Evolutionary conservation across 2,888 invertebrate species (phyloP), one percentile per base, ranked within the genome.

Genomic region (Leptopilina myrica): DNA sequence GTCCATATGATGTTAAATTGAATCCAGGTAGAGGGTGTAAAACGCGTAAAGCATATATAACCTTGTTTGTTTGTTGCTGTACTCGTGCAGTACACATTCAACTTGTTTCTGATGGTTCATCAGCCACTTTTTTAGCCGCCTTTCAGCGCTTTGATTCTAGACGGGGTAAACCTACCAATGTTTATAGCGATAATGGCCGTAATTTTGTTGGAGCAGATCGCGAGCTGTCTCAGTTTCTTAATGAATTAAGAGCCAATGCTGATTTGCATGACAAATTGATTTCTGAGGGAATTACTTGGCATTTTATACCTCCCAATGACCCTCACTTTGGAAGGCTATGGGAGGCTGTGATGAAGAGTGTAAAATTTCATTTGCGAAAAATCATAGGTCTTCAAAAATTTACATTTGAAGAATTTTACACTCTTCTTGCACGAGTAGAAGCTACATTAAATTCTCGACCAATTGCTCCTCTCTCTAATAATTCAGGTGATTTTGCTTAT

Each of bases 111-210:
- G 26, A 64, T 64, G 20, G 11, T 8, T 26, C 64, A 1, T 26
- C 64, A 11, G 9, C 64, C 3, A 26, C 33, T 11, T 64, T 64
- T 33, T 8, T 64, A 33, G 20, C 64, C 26, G 64, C 33, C 2
- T 64, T 64, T 11, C 26, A 26, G 6, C 64, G 20, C 4, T 64
- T 64, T 64, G 12, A 9, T 6, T 26, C 64, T 11, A 64, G 26
- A 33, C 7, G 64, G 6, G 64, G 33, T 5, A 64, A 11, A 64
- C 64, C 64, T n/a, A 11, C 33, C 1, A 2, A 26, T 33, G 11
- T 64, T 0, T 64, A 26, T 26, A 64, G 64, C 33, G 64, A 64
- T 12, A 64, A 64, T 64, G 64, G n/a, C n/a, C n/a, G n/a, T n/a
- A n/a, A n/a, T n/a, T n/a, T n/a, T n/a, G n/a, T n/a, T n/a, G n/a